Evolutionary conservation across 2,888 invertebrate species (phyloP).

Genomic region (Halictus quadricinctus): DNA sequence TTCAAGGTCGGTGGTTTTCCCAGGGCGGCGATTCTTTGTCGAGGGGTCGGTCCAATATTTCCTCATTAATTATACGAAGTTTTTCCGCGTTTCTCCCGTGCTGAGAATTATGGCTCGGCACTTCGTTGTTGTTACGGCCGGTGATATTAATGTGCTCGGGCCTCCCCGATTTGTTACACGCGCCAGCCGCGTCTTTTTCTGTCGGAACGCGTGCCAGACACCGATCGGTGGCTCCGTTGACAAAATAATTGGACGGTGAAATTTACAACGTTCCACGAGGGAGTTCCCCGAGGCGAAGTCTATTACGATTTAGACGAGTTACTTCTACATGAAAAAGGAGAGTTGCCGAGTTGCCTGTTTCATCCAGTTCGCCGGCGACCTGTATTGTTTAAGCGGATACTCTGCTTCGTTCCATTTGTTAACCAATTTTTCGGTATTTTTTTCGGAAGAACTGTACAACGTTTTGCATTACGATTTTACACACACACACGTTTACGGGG

Average conservation of each 20-base stretch:
- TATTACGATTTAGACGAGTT: constrained; percentile 17
- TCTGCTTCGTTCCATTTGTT: background rate
- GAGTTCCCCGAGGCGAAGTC: background rate
- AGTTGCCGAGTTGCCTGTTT: constrained; percentile 11
- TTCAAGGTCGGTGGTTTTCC: background rate
- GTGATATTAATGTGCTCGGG: background rate
- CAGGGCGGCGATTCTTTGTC: background rate
- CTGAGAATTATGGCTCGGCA: background rate
- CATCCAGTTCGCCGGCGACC: constrained; percentile 13
- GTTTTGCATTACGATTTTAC: too few species aligned
- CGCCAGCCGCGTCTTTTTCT: background rate
- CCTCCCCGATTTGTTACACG: background rate
- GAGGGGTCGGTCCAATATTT: background rate
- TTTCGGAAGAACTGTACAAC: too few species aligned
- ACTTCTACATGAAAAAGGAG: constrained; percentile 15
- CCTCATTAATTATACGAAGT: constrained; percentile 9
- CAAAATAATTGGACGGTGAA: background rate
- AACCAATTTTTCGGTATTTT: too few species aligned
- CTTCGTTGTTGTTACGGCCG: background rate
- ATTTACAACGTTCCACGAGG: background rate
- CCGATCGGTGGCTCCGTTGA: background rate
- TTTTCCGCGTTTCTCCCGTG: background rate
- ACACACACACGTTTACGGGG: too few species aligned
- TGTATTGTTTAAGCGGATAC: constrained; percentile 2
- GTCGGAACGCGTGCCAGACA: background rate